A percentile compares a stretch with the other conserved stretches of the same genome.
phyloP scores from a whole-genome alignment of 2,797 vertebrate species.

The Fistularia commersonii region DNA sequence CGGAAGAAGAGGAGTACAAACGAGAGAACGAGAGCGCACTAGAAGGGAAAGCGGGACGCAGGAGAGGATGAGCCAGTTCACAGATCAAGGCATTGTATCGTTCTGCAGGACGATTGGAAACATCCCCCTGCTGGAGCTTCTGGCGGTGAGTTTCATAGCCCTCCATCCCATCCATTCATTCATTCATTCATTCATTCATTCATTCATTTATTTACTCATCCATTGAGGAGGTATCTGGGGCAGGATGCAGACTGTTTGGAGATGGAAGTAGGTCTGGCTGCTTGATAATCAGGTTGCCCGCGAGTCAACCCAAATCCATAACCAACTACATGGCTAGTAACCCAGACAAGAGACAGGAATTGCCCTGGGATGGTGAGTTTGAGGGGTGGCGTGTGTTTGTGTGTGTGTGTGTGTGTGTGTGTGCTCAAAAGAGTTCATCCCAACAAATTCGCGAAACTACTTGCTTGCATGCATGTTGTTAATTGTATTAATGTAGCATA shows the following conservation, averaged over 20 bases:
- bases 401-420: background rate
- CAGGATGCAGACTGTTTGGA: slow-evolving; percentile 42
- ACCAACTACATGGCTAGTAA: slow-evolving; percentile 19
- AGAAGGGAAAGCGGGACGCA: background rate
- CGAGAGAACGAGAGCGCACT: slow-evolving; percentile 7
- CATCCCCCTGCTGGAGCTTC: slow-evolving; percentile 58
- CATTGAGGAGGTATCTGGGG: slow-evolving; percentile 38
- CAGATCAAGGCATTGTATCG: slow-evolving; percentile 18
- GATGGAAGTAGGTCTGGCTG: slow-evolving; percentile 50
- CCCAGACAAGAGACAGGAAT: slow-evolving; percentile 50
- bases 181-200: background rate
- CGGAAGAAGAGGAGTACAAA: slow-evolving; percentile 37
- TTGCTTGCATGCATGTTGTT: background rate
- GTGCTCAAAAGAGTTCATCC: no score
- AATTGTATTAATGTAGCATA: no score
- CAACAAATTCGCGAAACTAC: no score
- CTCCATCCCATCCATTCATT: slow-evolving; percentile 18
- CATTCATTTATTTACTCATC: background rate
- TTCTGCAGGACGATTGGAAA: slow-evolving; percentile 39
- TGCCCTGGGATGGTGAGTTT: slow-evolving; percentile 25
- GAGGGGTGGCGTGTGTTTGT: background rate
- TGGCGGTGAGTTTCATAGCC: slow-evolving; percentile 44
- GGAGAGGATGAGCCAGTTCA: slow-evolving; percentile 54
- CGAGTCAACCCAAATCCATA: slow-evolving; percentile 23
- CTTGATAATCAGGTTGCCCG: slow-evolving; percentile 46